Base-by-base conservation (phyloP, 2,113 vertebrate species). In the Labeo rohita region DNA sequence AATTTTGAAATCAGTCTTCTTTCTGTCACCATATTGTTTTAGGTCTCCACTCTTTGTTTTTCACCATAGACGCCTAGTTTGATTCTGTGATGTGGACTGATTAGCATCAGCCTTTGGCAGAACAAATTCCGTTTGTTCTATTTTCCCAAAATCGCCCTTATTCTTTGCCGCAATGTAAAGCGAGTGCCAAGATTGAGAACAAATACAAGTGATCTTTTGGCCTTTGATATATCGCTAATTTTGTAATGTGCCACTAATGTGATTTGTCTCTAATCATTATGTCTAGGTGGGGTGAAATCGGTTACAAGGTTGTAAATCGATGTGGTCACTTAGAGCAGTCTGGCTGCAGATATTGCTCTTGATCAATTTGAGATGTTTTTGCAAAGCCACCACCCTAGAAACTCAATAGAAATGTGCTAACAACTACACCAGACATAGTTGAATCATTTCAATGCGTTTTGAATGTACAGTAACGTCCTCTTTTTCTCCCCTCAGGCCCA, bases 401-500 rank as follows among this genome's bases (percentile, higher is more conserved):
- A 45, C 68, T 21, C 36, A 39, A 72, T 72, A 5, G 1, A 13
- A 72, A 11, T 11, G 68, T 0, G 16, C 8, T 72, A 4, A 21
- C 68, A 43, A 18, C 36, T 36, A 72, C 61, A 63, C 10, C 23
- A 9, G n/a, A n/a, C 4, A 21, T 16, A 39, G 18, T 73, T 45
- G 70, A 21, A 21, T 45, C 70, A 21, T 73, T 21, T 45, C 39
- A 21, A 1, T 72, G 16, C 0, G 1, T 45, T 45, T 73, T n/a
- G 45, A 50, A 75, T 75, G 43, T 47, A 74, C 66, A 39, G 8
- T 18, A 52, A 52, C 54, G 74, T 77, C 23, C 76, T 86, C 0
- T 87, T 21, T 87, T 74, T n/a, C 36, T 84, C 8, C 36, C 28
- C 66, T 0, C 93, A 99, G 98, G 98, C 94, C 98, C 98, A 52